These are phyloP conservation scores for Pachydiplax longipennis DNA, from an alignment of 2,888 invertebrate species.

Conservation along the genomic window DNA sequence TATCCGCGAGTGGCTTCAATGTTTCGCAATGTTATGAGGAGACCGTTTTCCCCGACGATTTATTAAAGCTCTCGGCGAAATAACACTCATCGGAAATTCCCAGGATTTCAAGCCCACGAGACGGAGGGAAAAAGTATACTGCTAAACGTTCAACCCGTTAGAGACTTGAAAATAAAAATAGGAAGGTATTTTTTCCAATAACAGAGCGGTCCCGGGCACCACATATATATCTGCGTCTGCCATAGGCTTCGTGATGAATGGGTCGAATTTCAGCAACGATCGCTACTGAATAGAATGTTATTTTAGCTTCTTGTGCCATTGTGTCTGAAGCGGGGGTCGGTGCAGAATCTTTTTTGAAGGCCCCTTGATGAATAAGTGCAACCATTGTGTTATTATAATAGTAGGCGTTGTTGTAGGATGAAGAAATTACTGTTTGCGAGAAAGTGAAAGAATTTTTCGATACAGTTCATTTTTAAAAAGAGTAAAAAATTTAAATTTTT, in stretches of 20 bases:
- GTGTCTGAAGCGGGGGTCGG: not conserved
- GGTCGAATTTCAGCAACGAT: not conserved
- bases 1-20: too few species aligned
- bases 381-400: too few species aligned
- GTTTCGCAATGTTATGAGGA: not conserved
- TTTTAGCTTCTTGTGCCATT: not conserved
- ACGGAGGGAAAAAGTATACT: not conserved
- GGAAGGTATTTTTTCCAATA: not conserved
- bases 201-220: not conserved
- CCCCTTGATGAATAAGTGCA: too few species aligned
- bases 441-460: too few species aligned
- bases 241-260: not conserved
- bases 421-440: too few species aligned
- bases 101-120: not conserved
- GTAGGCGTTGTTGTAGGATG: too few species aligned
- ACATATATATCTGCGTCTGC: not conserved
- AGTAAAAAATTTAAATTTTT: too few species aligned
- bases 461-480: too few species aligned
- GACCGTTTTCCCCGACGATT: not conserved
- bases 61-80: not conserved
- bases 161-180: not conserved
- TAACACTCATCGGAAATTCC: not conserved
- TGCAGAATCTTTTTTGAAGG: too few species aligned
- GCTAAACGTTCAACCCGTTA: not conserved
- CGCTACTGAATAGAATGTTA: not conserved